These are phyloP conservation scores for Automeris io DNA, from an alignment of 2,888 invertebrate genomes.

Conservation along the genomic window DNA sequence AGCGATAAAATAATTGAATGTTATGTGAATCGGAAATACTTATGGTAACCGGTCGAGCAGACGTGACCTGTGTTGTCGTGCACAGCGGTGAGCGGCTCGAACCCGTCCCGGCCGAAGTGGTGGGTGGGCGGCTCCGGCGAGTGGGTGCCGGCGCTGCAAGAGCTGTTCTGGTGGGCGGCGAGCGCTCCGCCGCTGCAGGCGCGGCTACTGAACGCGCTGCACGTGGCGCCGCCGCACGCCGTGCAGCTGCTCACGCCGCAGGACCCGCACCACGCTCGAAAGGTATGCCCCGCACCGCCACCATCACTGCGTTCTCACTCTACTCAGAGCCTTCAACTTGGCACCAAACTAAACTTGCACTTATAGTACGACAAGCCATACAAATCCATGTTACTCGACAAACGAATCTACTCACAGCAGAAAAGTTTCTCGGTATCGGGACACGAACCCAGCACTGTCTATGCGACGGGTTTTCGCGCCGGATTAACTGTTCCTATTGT, in stretches of 20 bases:
- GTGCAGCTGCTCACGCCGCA: constrained; percentile 43
- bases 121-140: constrained; percentile 44
- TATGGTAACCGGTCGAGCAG: constrained; percentile 43
- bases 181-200: constrained; percentile 42
- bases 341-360: too few relatives aligned
- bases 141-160: constrained; percentile 45
- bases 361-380: too few relatives aligned
- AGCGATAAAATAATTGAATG: too few relatives aligned
- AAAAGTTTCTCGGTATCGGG: too few relatives aligned
- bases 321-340: too few relatives aligned
- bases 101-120: constrained; percentile 35
- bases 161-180: constrained; percentile 59
- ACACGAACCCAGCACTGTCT: too few relatives aligned
- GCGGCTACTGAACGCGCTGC: constrained; percentile 49
- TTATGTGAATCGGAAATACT: too few relatives aligned
- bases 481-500: too few relatives aligned
- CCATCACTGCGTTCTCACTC: too few relatives aligned
- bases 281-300: constrained; percentile 31
- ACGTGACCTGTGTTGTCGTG: constrained; percentile 17
- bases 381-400: too few relatives aligned
- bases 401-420: too few relatives aligned
- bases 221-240: constrained; percentile 43
- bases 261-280: constrained; percentile 45
- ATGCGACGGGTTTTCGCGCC: too few relatives aligned
- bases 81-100: constrained; percentile 37